Evolutionary conservation across 2,888 invertebrate species (phyloP).

Genomic region (Orthosia gothica): DNA sequence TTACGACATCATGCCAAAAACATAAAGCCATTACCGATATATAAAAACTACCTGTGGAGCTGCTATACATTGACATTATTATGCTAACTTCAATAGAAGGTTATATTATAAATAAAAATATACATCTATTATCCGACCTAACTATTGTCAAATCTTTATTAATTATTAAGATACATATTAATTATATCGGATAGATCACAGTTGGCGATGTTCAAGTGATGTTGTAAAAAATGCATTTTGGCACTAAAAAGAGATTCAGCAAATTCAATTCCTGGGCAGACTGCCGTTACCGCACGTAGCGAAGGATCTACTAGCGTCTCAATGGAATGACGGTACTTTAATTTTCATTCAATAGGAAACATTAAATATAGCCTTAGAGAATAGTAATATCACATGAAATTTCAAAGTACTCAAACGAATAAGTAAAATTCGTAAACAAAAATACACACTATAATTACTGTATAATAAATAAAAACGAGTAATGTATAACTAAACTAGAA

Average conservation of each 20-base stretch:
- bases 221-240: conserved; percentile 84
- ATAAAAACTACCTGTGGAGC: conserved; percentile 81
- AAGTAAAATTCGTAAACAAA: conserved; percentile 87
- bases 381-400: conserved; percentile 90
- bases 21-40: conserved; percentile 86
- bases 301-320: conserved; percentile 64
- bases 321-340: conserved; percentile 83
- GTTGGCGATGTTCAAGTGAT: conserved; percentile 80
- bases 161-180: conserved; percentile 73
- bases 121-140: conserved; percentile 81
- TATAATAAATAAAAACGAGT: conserved; percentile 89
- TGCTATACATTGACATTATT: conserved; percentile 81
- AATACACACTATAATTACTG: conserved; percentile 88
- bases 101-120: conserved; percentile 88
- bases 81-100: conserved; percentile 88
- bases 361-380: conserved; percentile 85
- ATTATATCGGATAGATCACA: conserved; percentile 84
- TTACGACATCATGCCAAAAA: conserved; percentile 89
- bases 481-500: conserved; percentile 90
- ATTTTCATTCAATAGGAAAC: conserved; percentile 78
- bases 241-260: conserved; percentile 88
- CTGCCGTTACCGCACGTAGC: conserved; percentile 49
- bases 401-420: conserved; percentile 87
- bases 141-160: conserved; percentile 81
- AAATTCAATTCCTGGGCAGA: conserved; percentile 66